Evolutionary conservation across 2,797 vertebrate species (phyloP).

Genomic region (Urophycis tenuis): DNA sequence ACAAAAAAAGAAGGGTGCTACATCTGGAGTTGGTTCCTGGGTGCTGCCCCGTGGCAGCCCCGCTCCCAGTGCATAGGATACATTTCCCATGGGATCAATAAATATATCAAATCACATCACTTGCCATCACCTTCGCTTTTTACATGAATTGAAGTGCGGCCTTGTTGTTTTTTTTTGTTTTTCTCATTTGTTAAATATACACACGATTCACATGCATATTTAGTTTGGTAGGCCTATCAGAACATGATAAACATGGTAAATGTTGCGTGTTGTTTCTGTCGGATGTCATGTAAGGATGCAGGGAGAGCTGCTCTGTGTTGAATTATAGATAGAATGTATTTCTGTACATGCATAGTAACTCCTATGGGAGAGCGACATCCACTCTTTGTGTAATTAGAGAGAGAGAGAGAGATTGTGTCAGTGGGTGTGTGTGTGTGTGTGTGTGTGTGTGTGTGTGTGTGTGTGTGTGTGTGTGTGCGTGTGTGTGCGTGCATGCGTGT

Average conservation of each 20-base stretch:
- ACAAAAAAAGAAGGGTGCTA: too few species aligned
- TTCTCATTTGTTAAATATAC: background rate
- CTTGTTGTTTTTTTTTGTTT: background rate
- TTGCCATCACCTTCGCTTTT: background rate
- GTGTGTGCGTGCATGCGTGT: background rate
- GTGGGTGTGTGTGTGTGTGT: too few species aligned
- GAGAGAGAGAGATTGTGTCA: too few species aligned
- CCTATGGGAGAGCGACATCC: slow-evolving; percentile 35
- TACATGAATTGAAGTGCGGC: background rate
- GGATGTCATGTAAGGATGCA: background rate
- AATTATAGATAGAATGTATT: slow-evolving; percentile 59
- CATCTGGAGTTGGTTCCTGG: too few species aligned
- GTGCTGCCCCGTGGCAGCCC: too few species aligned
- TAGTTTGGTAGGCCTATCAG: too few species aligned
- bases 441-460: too few species aligned
- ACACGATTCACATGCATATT: too few species aligned
- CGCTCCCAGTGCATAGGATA: too few species aligned
- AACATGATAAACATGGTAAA: background rate
- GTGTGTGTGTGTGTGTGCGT: too few species aligned
- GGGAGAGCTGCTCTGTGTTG: slow-evolving; percentile 24
- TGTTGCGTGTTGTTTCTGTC: background rate
- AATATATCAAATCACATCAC: background rate
- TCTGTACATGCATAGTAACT: slow-evolving; percentile 36
- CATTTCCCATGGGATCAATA: too few species aligned
- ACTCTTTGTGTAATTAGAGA: slow-evolving; percentile 9